These are phyloP conservation scores for Dicrurus megarhynchus DNA, from an alignment of 2,113 vertebrate species.

Conservation along the genomic window DNA sequence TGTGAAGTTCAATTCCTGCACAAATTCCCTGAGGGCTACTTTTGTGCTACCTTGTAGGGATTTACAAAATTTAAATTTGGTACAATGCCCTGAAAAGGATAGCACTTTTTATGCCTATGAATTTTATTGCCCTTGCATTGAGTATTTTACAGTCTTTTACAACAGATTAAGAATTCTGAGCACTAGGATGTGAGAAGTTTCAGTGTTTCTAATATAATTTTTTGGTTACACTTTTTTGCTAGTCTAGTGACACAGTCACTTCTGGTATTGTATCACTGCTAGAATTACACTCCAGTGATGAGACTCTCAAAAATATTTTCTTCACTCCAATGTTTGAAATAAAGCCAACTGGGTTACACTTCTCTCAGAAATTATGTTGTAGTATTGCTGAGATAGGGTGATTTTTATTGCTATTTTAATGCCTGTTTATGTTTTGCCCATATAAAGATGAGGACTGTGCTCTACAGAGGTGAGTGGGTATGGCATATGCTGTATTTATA, in stretches of 20 bases:
- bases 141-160: background rate
- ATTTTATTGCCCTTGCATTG: background rate
- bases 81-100: background rate
- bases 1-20: background rate
- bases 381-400: background rate
- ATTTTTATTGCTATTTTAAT: background rate
- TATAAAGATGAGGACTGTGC: background rate
- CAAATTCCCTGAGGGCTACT: rapidly evolving
- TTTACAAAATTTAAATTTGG: background rate
- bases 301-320: background rate
- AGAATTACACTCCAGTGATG: background rate
- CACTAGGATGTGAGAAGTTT: background rate
- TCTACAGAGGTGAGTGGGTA: background rate
- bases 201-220: background rate
- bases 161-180: background rate
- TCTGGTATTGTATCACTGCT: background rate
- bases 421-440: background rate
- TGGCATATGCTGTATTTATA: background rate
- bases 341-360: background rate
- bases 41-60: rapidly evolving
- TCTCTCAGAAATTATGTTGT: background rate
- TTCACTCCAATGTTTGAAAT: background rate
- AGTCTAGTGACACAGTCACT: background rate
- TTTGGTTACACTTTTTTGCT: background rate
- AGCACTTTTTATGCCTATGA: background rate